Percentiles rank a stretch among this genome's conserved stretches.
Evolutionary conservation across 2,113 vertebrate species (phyloP).

Genomic region (Peromyscus californicus): DNA sequence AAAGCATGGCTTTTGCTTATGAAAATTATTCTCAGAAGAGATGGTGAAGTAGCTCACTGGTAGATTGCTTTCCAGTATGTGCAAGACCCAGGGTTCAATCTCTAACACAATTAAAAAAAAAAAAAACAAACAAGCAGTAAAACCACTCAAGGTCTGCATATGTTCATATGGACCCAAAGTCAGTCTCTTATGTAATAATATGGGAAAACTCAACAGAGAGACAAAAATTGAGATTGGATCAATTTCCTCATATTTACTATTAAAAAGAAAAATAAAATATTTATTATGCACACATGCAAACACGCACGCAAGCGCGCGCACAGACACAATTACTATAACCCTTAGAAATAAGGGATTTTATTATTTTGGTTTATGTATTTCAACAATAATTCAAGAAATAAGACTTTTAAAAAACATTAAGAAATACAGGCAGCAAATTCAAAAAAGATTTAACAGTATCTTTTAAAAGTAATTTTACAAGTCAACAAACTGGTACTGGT

Average conservation of each 20-base stretch:
- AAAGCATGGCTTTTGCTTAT: not conserved
- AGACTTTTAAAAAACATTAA: not conserved
- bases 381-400: conserved; percentile 19
- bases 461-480: conserved; percentile 42
- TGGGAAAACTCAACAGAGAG: not conserved
- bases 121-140: not conserved
- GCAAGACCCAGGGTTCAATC: not conserved
- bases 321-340: not conserved
- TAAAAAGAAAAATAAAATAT: not conserved
- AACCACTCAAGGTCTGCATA: not conserved
- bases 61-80: not conserved
- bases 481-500: not conserved
- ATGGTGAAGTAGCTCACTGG: not conserved
- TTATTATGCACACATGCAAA: not conserved
- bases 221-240: conserved; percentile 28
- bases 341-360: conserved; percentile 39
- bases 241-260: conserved; percentile 31
- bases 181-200: conserved; percentile 19
- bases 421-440: not conserved
- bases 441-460: conserved; percentile 35
- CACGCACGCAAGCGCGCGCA: not conserved
- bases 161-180: conserved; percentile 11
- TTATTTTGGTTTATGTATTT: conserved; percentile 14
- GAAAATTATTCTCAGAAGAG: conserved; percentile 7
- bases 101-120: not conserved